phyloP scores from a whole-genome alignment of 2,888 invertebrate genomes.

The Sclerodermus sp. region DNA sequence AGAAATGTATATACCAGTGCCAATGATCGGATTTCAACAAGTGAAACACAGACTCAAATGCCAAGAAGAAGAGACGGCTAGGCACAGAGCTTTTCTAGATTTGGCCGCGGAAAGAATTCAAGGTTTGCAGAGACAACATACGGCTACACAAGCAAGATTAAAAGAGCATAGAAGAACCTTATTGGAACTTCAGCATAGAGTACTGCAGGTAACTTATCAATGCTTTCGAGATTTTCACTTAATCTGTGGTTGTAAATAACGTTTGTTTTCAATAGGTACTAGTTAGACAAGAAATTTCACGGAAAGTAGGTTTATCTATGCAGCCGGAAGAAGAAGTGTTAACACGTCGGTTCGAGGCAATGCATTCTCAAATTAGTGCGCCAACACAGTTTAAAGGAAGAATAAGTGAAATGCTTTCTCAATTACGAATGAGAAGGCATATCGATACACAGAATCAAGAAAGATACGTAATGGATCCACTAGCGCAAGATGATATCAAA shows the following conservation, averaged over 20 bases:
- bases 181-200: constrained; percentile 79
- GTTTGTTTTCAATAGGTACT: constrained; percentile 65
- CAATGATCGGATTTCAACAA: constrained; percentile 88
- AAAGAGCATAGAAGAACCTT: constrained; percentile 81
- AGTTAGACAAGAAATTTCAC: constrained; percentile 82
- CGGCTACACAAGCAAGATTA: constrained; percentile 77
- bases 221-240: background rate
- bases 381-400: constrained; percentile 94
- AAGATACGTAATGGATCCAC: constrained; percentile 76
- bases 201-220: constrained; percentile 68
- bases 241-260: background rate
- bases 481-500: constrained; percentile 64
- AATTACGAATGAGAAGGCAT: constrained; percentile 74
- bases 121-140: constrained; percentile 78
- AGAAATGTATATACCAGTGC: constrained; percentile 86
- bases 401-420: constrained; percentile 86
- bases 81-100: constrained; percentile 80
- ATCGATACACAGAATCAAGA: constrained; percentile 65
- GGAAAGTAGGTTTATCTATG: constrained; percentile 86
- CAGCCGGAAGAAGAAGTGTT: constrained; percentile 89
- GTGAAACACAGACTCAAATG: constrained; percentile 79
- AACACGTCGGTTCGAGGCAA: constrained; percentile 82
- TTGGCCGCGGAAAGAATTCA: constrained; percentile 77
- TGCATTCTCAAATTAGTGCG: constrained; percentile 84
- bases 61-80: constrained; percentile 80